These are phyloP conservation scores for Pterobdella sp. DNA, from an alignment of 2,888 invertebrate genomes.

Conservation along the genomic window DNA sequence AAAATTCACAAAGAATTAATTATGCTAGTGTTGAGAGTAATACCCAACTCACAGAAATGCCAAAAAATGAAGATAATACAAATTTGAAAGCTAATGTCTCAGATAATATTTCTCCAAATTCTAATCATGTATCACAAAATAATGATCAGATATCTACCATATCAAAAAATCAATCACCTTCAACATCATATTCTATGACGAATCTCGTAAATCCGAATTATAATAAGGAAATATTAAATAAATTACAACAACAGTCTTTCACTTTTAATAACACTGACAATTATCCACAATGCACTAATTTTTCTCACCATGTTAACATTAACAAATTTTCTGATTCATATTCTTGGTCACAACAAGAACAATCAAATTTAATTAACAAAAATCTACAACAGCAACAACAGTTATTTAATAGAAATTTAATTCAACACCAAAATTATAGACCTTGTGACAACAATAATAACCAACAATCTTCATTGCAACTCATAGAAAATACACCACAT, in stretches of 20 bases:
- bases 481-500: neutral
- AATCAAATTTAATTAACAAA: neutral
- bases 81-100: neutral
- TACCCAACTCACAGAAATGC: neutral
- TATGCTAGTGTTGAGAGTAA: neutral
- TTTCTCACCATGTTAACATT: neutral
- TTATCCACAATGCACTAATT: neutral
- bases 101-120: neutral
- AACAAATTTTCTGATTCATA: neutral
- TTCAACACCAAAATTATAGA: neutral
- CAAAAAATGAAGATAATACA: neutral
- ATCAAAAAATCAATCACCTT: neutral
- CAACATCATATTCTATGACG: neutral
- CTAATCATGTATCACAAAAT: neutral
- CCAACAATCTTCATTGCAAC: neutral
- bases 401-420: neutral
- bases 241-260: neutral
- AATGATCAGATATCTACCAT: neutral
- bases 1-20: neutral
- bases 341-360: slow-evolving; percentile 9
- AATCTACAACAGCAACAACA: slow-evolving; percentile 6
- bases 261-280: neutral
- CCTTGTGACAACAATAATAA: neutral
- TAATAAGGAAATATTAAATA: neutral
- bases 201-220: neutral